phyloP scores from a whole-genome alignment of 2,797 vertebrate genomes.

The Percopsis omiscomaycus region DNA sequence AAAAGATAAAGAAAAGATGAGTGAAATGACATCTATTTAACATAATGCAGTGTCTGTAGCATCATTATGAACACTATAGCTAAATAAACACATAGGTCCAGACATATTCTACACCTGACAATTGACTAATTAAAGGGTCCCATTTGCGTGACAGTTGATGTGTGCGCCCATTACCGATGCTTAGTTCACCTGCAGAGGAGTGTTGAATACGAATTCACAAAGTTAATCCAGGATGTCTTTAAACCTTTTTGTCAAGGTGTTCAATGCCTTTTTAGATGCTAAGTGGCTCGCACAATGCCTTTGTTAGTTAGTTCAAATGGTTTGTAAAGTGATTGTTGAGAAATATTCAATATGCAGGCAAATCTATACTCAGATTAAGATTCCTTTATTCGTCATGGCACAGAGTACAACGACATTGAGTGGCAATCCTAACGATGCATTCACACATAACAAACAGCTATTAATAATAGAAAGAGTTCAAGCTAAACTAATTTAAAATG shows the following conservation, averaged over 20 bases:
- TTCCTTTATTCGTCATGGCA: no score
- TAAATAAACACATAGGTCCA: constrained; percentile 34
- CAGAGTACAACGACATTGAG: no score
- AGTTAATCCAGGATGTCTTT: constrained; percentile 68
- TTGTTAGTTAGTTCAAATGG: constrained; percentile 68
- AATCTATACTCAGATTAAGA: background rate
- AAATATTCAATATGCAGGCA: constrained; percentile 49
- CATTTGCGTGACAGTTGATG: constrained; percentile 44
- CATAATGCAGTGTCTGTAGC: constrained; percentile 14
- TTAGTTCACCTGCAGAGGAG: constrained; percentile 72
- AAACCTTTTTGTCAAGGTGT: constrained; percentile 44
- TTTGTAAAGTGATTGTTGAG: constrained; percentile 52
- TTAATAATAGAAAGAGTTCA: no score
- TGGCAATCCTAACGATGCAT: no score
- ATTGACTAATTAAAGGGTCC: constrained; percentile 30
- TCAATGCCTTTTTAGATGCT: constrained; percentile 71
- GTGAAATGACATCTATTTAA: no score
- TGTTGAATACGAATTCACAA: constrained; percentile 71
- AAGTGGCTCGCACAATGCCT: constrained; percentile 64
- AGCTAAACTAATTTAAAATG: no score
- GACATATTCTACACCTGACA: constrained; percentile 39
- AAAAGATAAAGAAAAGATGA: no score
- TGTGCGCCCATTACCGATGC: constrained; percentile 58
- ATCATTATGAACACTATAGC: constrained; percentile 23
- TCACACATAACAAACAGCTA: no score